Conservation (phyloP, 2,888 invertebrate genomes). For the Neria commutata region DNA sequence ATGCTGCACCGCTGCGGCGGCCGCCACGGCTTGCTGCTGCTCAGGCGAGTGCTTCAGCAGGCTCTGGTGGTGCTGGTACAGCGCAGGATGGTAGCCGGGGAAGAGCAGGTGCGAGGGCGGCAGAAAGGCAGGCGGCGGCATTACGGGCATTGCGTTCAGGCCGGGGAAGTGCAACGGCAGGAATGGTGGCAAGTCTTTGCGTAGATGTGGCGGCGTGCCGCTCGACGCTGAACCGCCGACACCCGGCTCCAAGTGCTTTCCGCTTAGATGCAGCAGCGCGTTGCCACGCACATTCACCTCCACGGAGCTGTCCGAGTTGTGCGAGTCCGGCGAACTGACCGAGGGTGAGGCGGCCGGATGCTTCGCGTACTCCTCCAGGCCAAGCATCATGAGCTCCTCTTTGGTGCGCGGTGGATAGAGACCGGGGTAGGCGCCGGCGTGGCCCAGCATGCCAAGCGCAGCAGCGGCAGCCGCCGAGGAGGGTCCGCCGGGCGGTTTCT, state of each 20-base stretch:
- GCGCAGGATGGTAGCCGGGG: constrained; percentile 67
- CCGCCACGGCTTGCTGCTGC: constrained; percentile 52
- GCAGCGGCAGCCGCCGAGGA: constrained; percentile 64
- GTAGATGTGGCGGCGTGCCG: constrained; percentile 59
- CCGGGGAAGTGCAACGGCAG: constrained; percentile 72
- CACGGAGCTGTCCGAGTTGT: constrained; percentile 81
- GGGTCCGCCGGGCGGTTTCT: constrained; percentile 48
- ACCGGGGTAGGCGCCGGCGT: constrained; percentile 50
- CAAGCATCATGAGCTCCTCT: constrained; percentile 74
- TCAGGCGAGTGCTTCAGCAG: constrained; percentile 57
- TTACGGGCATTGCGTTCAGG: constrained; percentile 67
- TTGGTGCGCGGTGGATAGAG: constrained; percentile 68
- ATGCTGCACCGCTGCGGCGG: constrained; percentile 54
- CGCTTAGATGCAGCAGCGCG: constrained; percentile 59
- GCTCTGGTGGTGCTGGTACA: constrained; percentile 64
- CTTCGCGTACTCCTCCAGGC: constrained; percentile 72
- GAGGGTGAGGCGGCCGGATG: constrained; percentile 69
- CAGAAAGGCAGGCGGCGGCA: constrained; percentile 69
- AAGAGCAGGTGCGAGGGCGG: constrained; percentile 68
- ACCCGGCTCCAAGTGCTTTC: constrained; percentile 39
- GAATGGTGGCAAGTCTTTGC: constrained; percentile 66
- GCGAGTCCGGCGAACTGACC: constrained; percentile 82
- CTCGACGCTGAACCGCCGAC: constrained; percentile 35
- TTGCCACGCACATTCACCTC: constrained; percentile 72
- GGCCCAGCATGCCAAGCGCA: constrained; percentile 61